Conservation (phyloP, 1,140 invertebrate genomes). For the Drosophila eugracilis region DNA sequence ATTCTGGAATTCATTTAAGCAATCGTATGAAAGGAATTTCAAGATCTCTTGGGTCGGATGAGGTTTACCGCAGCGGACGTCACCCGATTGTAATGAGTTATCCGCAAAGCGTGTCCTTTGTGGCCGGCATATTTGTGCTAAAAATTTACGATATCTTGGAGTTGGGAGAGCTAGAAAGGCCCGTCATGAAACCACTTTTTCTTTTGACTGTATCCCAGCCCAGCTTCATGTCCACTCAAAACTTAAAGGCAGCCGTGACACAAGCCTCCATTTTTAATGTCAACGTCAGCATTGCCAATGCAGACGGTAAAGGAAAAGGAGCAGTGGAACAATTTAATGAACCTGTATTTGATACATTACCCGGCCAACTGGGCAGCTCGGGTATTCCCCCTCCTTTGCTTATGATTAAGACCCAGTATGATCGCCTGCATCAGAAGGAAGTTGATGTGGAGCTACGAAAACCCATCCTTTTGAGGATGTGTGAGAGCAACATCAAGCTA, state of each 20-base stretch:
- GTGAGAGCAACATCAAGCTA: conserved; percentile 48
- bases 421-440: conserved; percentile 58
- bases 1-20: conserved; percentile 58
- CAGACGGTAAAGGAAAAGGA: background rate
- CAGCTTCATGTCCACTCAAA: conserved; percentile 71
- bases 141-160: conserved; percentile 66
- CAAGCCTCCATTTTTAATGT: conserved; percentile 76
- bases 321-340: conserved; percentile 37
- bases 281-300: conserved; percentile 43
- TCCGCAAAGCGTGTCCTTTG: conserved; percentile 73
- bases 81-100: conserved; percentile 11
- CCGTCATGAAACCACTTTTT: conserved; percentile 48
- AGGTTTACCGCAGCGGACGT: background rate
- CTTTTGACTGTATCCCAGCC: conserved; percentile 71
- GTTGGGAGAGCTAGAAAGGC: conserved; percentile 5
- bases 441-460: conserved; percentile 64
- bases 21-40: background rate
- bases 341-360: conserved; percentile 66
- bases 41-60: background rate
- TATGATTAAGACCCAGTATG: conserved; percentile 49
- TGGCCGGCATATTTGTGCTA: conserved; percentile 73
- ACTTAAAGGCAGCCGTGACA: conserved; percentile 39
- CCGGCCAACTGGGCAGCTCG: conserved; percentile 59
- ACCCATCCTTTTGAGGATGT: conserved; percentile 61
- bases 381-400: conserved; percentile 75